phyloP scores from a whole-genome alignment of 2,888 invertebrate genomes.

The Chironomus tentans region DNA sequence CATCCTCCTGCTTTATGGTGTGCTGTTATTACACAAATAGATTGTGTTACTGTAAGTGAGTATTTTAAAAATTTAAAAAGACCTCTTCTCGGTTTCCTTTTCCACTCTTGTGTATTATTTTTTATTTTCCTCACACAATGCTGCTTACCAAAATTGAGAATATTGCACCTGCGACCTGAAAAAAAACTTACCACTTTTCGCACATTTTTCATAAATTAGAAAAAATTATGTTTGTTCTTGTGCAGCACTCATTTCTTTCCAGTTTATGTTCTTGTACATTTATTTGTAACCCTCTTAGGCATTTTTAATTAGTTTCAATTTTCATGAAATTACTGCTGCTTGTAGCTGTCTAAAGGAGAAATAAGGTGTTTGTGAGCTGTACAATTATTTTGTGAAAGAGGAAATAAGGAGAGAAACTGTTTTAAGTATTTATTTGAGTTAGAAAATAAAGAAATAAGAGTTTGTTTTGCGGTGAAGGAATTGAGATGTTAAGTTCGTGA shows the following conservation, averaged over 20 bases:
- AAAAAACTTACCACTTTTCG: conserved; percentile 23
- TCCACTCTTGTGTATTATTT: background rate
- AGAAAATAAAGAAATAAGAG: background rate
- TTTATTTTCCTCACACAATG: background rate
- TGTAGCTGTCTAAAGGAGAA: background rate
- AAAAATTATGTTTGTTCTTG: background rate
- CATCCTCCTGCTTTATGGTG: background rate
- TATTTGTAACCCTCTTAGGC: conserved; percentile 12
- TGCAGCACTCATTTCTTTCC: background rate
- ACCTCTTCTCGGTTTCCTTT: background rate
- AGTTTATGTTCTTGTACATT: background rate
- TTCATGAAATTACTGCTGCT: background rate
- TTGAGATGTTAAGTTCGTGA: background rate
- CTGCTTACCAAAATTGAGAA: background rate
- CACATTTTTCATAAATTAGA: conserved; percentile 26
- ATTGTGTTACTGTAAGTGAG: conserved; percentile 5
- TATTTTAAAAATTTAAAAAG: conserved; percentile 24
- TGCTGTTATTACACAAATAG: background rate
- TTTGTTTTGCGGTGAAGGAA: background rate
- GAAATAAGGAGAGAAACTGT: too few relatives aligned
- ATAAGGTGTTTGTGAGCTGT: too few relatives aligned
- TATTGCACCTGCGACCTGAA: conserved; percentile 22
- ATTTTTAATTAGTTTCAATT: conserved; percentile 24
- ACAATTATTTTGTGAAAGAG: too few relatives aligned
- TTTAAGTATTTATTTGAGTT: background rate